phyloP scores from a whole-genome alignment of 2,113 vertebrate genomes.

The Tautogolabrus adspersus region DNA sequence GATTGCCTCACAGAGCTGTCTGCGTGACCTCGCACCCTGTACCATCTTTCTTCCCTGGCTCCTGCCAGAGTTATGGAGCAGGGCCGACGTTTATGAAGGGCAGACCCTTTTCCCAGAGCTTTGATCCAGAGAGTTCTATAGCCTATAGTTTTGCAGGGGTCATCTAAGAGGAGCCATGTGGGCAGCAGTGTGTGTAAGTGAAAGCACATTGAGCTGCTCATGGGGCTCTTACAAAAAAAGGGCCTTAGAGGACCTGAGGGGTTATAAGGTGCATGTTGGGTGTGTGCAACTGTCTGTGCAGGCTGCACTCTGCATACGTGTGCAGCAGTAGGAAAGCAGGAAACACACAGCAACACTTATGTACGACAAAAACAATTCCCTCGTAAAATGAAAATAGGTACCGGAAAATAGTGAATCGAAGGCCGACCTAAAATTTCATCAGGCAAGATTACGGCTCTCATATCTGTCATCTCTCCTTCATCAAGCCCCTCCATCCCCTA shows the following conservation, averaged over 20 bases:
- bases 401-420: conserved; percentile 31
- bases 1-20: conserved; percentile 48
- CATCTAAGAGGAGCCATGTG: conserved; percentile 67
- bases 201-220: conserved; percentile 70
- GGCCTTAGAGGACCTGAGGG: conserved; percentile 40
- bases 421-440: conserved; percentile 49
- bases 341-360: conserved; percentile 6
- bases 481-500: conserved; percentile 68
- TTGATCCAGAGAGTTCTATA: conserved; percentile 77
- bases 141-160: conserved; percentile 68
- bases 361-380: conserved; percentile 1
- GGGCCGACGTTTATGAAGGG: conserved; percentile 74
- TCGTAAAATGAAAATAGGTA: conserved; percentile 34
- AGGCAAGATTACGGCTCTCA: conserved; percentile 56
- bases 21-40: conserved; percentile 64
- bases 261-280: conserved; percentile 26
- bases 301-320: conserved; percentile 6
- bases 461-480: conserved; percentile 72
- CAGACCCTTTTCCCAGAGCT: conserved; percentile 71
- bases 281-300: conserved; percentile 8
- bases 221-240: conserved; percentile 11
- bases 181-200: conserved; percentile 66
- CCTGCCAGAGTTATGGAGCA: conserved; percentile 72
- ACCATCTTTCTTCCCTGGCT: conserved; percentile 71
- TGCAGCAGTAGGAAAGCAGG: conserved; percentile 16